Evolutionary conservation across 2,888 invertebrate genomes (phyloP), one percentile per base, ranked within the genome.

Genomic region (Nebria brevicollis): DNA sequence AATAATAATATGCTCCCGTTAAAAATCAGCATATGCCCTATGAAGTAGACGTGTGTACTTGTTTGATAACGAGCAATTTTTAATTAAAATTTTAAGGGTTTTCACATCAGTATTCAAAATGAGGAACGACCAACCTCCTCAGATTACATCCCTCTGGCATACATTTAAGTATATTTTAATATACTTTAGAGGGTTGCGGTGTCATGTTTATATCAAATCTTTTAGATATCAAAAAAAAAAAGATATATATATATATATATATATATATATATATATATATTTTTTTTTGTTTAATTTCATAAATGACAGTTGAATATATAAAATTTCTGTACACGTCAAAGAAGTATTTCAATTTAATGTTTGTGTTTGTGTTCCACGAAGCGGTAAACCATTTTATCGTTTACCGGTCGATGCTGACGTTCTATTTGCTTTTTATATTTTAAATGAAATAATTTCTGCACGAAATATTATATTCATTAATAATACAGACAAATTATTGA

Each of bases 11-110:
- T 54, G 54, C 8, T 54, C 7, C 54, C 54, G 54, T 54, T 8
- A 2, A 54, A 54, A 54, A 54, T 54, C 54, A 54, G 54, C 54
- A 5, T 54, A 54, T 54, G 54, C 70, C 5, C 70, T 26, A 15
- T 25, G 34, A 34, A 77, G 77, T 72, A 43, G 77, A 66, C 15
- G 72, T 54, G 72, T 77, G 77, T 64, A 72, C 72, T 43, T 72
- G 43, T 26, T 26, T 72, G 77, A 77, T 77, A 77, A 77, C 72
- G 77, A 54, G 72, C 72, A 77, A 64, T 77, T 77, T 77, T 77
- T 77, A 77, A 77, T 77, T 77, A 77, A 77, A 77, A 72, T 77
- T 72, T 72, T 77, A 34, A 72, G 42, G 72, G 72, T 54, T 26
- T 64, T 72, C 25, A 15, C 34, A 34, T 26, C 34, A 8, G 72